Base-by-base conservation (phyloP, 2,113 vertebrate species). In the Chinchilla lanigera region DNA sequence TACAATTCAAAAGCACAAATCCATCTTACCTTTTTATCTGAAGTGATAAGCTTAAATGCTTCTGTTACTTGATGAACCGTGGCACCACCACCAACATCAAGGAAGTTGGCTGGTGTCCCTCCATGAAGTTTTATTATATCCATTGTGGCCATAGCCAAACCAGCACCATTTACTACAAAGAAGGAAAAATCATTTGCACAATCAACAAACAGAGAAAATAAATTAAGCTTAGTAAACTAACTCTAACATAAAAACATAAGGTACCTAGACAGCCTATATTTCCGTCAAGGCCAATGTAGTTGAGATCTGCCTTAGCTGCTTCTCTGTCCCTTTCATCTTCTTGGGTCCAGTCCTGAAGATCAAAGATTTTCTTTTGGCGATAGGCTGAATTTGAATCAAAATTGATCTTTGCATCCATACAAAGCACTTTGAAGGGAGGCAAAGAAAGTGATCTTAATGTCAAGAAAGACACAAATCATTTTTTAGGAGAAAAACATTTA, bases 91-190 rank as follows among this genome's bases (percentile, higher is more conserved):
- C 99, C 99, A n/a, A 99, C 99, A 98, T 99, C 99, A 96, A 99
- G 99, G 98, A 99, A 99, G 98, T 99, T 99, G 98, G 99, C 99
- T 41, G 99, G 99, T 63, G 99, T 99, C 85, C 99, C 99, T 2
- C 99, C 99, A 14, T 99, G 99, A 61, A 99, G 99, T 97, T 99
- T 99, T 97, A 99, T 99, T 98, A 99, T 99, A 98, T 99, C 99
- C 99, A 99, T 99, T 94, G 99, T 99, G 87, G 99, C 99, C 99
- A 99, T 99, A 67, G 99, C 99, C 94, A 99, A 98, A 92, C 99
- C 99, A 28, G 99, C 99, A 71, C 99, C 99, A n/a, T 99, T 99
- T 20, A 99, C 99, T 99, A 52, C 0, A 95, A 80, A 87, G 95
- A 97, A 94, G 67, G 75, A 2, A 95, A 89, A 83, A 97, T 83